These are phyloP conservation scores for Trissolcus basalis DNA, from an alignment of 1,140 invertebrate genomes.

Conservation along the genomic window DNA sequence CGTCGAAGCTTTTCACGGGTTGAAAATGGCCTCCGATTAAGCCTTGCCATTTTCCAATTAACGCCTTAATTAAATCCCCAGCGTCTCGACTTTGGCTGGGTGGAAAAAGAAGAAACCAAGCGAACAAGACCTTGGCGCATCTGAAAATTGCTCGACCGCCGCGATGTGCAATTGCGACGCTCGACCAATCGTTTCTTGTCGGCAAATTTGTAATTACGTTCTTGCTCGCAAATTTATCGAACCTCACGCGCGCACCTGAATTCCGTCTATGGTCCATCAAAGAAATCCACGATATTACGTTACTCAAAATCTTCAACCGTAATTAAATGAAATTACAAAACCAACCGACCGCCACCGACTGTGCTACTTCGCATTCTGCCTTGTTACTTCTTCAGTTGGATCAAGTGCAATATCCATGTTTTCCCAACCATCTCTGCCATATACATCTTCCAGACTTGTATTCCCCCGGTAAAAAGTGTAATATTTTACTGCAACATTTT, in stretches of 20 bases:
- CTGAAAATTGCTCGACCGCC: constrained; percentile 60
- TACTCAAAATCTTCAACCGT: constrained; percentile 54
- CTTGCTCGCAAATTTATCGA: constrained; percentile 59
- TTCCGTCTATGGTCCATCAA: constrained; percentile 46
- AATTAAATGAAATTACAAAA: constrained; percentile 54
- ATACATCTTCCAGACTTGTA: too few relatives aligned
- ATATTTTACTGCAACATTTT: too few relatives aligned
- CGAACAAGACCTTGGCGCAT: constrained; percentile 45
- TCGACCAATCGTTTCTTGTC: constrained; percentile 58
- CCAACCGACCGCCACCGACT: background rate
- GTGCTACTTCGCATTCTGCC: constrained; percentile 4
- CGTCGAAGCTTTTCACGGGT: constrained; percentile 67
- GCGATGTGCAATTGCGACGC: constrained; percentile 54
- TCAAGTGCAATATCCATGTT: background rate
- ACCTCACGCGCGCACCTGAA: constrained; percentile 26
- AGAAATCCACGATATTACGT: constrained; percentile 55
- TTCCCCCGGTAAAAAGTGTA: too few relatives aligned
- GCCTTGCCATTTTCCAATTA: constrained; percentile 66
- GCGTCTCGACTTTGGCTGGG: constrained; percentile 3
- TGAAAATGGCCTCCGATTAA: constrained; percentile 69
- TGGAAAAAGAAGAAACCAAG: constrained; percentile 40
- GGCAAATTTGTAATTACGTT: constrained; percentile 62
- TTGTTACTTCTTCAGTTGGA: background rate
- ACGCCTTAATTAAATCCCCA: constrained; percentile 64
- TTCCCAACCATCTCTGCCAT: background rate